Conservation (phyloP, 2,797 vertebrate species). For the Bufotes viridis region DNA sequence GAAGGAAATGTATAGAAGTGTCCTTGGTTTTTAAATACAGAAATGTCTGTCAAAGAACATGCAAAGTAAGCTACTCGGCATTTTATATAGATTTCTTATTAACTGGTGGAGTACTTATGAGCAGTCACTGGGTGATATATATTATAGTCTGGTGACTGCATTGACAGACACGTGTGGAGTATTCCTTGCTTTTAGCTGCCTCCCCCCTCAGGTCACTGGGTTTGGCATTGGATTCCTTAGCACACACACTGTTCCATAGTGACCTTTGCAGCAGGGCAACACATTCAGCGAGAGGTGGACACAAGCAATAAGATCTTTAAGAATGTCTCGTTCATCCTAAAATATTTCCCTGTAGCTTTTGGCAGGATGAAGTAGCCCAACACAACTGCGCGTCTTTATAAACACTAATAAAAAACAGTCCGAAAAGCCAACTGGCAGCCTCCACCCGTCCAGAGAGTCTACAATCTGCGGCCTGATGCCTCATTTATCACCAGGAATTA, state of each 20-base stretch:
- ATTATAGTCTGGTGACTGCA: neutral
- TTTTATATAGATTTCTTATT: neutral
- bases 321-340: conserved; percentile 59
- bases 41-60: neutral
- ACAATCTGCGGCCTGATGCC: conserved; percentile 51
- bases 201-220: conserved; percentile 26
- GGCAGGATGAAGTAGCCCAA: conserved; percentile 49
- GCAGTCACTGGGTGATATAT: neutral
- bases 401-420: conserved; percentile 58
- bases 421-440: conserved; percentile 55
- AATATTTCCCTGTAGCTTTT: conserved; percentile 60
- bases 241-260: conserved; percentile 28
- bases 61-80: neutral
- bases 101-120: neutral
- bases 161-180: neutral
- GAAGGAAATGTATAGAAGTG: too few relatives aligned
- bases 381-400: conserved; percentile 56
- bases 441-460: conserved; percentile 47
- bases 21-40: too few relatives aligned
- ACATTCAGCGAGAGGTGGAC: conserved; percentile 40
- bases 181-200: neutral
- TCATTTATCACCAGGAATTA: conserved; percentile 62
- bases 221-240: conserved; percentile 7
- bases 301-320: conserved; percentile 49
- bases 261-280: conserved; percentile 53